A percentile compares a stretch with the other conserved stretches of the same genome.
Evolutionary conservation across 2,797 vertebrate genomes (phyloP).

Genomic region (Diceros bicornis): DNA sequence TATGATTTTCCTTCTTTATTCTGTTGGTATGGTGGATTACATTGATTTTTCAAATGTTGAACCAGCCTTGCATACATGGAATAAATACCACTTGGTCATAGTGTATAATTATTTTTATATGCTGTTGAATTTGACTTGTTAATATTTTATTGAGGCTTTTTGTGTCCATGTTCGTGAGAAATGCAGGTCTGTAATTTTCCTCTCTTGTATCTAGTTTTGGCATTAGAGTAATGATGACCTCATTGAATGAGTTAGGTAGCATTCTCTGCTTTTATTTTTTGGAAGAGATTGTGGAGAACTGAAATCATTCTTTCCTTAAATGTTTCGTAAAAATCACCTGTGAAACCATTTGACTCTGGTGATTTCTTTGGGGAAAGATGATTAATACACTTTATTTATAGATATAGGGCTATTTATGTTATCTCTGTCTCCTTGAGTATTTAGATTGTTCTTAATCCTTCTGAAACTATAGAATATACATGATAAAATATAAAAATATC

Average conservation of each 20-base stretch:
- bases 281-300: neutral
- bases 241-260: neutral
- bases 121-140: neutral
- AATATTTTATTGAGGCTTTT: neutral
- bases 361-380: neutral
- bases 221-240: neutral
- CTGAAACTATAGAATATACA: neutral
- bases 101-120: neutral
- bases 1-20: neutral
- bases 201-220: neutral
- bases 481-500: neutral
- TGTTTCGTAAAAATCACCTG: neutral
- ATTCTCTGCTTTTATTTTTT: neutral
- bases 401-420: neutral
- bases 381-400: neutral
- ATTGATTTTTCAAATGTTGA: neutral
- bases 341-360: neutral
- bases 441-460: slow-evolving; percentile 29
- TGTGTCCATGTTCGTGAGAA: neutral
- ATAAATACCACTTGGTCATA: neutral
- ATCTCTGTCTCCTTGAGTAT: neutral
- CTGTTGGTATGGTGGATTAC: neutral
- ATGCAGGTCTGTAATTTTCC: neutral
- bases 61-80: neutral
- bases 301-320: neutral